Evolutionary conservation across 2,797 vertebrate genomes (phyloP).

Genomic region (Syndactyla subalaris): DNA sequence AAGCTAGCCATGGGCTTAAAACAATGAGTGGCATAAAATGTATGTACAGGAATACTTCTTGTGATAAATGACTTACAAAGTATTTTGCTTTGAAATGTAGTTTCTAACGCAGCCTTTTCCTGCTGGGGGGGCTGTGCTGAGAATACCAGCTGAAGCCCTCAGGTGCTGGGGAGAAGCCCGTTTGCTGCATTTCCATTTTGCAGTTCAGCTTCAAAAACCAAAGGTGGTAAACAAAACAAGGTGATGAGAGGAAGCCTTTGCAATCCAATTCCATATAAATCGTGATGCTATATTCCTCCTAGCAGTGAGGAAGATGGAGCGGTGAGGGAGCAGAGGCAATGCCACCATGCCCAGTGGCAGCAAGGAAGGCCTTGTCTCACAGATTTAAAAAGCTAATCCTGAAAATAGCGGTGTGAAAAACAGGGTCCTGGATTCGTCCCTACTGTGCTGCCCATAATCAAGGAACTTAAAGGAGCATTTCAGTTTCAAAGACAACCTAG

Average conservation of each 20-base stretch:
- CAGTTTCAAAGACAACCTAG: not conserved
- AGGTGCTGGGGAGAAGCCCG: rapidly evolving
- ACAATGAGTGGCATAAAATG: not conserved
- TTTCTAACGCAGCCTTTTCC: not conserved
- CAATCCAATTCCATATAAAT: not conserved
- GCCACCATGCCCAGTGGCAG: rapidly evolving
- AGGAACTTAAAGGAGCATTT: not conserved
- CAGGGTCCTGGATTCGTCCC: not conserved
- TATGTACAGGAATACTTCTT: not conserved
- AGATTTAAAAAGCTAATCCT: not conserved
- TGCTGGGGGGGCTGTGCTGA: not conserved
- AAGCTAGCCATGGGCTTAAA: not conserved
- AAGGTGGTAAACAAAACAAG: not conserved
- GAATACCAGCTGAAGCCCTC: not conserved
- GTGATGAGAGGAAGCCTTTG: not conserved
- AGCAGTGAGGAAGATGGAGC: not conserved
- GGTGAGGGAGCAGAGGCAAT: not conserved
- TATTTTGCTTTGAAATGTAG: not conserved
- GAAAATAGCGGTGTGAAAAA: not conserved
- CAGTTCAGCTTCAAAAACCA: not conserved
- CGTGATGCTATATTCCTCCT: not conserved
- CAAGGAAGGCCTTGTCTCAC: not conserved
- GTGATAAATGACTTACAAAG: not conserved
- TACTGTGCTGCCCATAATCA: not conserved
- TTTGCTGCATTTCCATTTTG: not conserved